Base-by-base conservation (phyloP, 2,113 vertebrate genomes). In the Pluvianellus socialis region DNA sequence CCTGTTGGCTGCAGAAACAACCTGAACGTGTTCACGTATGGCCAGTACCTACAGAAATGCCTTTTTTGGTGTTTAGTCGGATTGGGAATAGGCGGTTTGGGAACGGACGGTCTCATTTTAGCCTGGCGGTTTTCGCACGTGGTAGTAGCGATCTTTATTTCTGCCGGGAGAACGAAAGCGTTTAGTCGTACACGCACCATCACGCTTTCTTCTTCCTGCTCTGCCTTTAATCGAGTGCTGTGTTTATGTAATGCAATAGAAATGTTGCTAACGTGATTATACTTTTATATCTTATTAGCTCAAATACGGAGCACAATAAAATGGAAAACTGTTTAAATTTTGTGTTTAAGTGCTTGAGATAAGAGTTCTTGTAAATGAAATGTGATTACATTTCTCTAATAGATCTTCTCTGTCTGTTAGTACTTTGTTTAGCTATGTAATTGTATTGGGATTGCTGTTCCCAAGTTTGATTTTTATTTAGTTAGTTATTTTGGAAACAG, bases 301-400 rank as follows among this genome's bases (percentile, higher is more conserved):
- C 90, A 93, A 96, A 95, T 97, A 94, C 92, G 88, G 91, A 88
- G 93, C 70, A 97, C 96, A 97, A 96, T 97, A 92, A 93, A 96
- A 97, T 96, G 97, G 83, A 97, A 94, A 95, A 96, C 68, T 83
- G 95, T 96, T 97, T 75, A 91, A 95, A 83, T 96, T 88, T 97
- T 97, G 42, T 94, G 95, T 97, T 96, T 98, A 97, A 96, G 95
- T 96, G 94, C 93, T 93, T 86, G 94, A 96, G 95, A 97, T 96
- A 96, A 97, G 95, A 97, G 93, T 95, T 96, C 88, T 94, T 97
- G 96, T 97, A 97, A 97, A 98, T 97, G 96, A 97, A 97, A 98
- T 97, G 96, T 96, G 95, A 97, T 97, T 97, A 96, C 88, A 94
- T 92, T 98, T 97, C 91, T 95, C 81, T 90, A 95, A 92, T 97